Conservation (phyloP, 2,797 vertebrate species). For the Mus caroli region DNA sequence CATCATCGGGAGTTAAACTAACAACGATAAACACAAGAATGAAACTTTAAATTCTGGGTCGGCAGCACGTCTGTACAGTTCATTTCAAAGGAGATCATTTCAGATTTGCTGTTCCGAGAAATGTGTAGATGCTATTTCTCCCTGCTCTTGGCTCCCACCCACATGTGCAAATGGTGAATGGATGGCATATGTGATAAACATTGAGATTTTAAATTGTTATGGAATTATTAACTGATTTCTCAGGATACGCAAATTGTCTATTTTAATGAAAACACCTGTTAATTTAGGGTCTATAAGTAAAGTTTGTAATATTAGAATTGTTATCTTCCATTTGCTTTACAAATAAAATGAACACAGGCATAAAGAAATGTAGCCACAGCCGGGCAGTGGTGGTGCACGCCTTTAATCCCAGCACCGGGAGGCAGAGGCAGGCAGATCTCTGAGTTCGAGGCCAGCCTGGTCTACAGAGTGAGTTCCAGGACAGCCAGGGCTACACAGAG, state of each 20-base stretch:
- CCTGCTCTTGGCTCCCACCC: background rate
- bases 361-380: background rate
- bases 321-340: conserved; percentile 39
- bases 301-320: conserved; percentile 27
- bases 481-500: no score
- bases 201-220: conserved; percentile 56
- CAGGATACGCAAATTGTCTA: background rate
- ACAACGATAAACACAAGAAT: background rate
- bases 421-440: no score
- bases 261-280: conserved; percentile 33
- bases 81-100: conserved; percentile 47
- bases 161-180: background rate
- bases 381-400: no score
- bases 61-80: background rate
- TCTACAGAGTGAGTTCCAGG: no score
- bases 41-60: conserved; percentile 44
- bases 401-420: no score
- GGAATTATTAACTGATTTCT: conserved; percentile 45
- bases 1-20: background rate
- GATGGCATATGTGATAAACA: background rate
- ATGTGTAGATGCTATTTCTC: background rate
- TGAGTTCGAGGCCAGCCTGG: no score
- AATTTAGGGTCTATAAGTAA: conserved; percentile 20
- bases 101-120: background rate
- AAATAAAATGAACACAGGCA: background rate